Evolutionary conservation across 1,140 invertebrate species (phyloP), one percentile per base, ranked within the genome.

Genomic region (Mycetomoellerius zeteki): DNA sequence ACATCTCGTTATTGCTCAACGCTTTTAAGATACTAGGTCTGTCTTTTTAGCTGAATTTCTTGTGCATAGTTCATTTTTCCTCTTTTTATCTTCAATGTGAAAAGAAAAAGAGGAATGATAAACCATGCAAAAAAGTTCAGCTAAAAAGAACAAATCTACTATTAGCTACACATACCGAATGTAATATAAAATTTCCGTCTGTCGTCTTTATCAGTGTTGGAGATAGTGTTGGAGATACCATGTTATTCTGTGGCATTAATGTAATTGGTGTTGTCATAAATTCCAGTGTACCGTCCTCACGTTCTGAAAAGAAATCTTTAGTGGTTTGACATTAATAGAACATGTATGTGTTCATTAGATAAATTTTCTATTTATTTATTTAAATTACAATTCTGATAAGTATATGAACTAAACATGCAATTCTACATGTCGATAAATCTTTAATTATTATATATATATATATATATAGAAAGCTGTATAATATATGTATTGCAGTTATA

Each of bases 201-300:
- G 85, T 37, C 69, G 82, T 67, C 62, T 92, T 92, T 6, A 90
- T 60, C 0, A 87, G 19, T 52, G 91, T 62, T 0, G 86, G 27
- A 0, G 87, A 30, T 0, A 88, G 33, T 52, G 91, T 62, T 0
- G 86, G 33, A 0, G 87, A 30, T 1, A 88, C 30, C 21, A 78
- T 30, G 52, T 86, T 89, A 54, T 75, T 92, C 52, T 90, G 92
- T 19, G 89, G 91, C 12, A 93, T 81, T 58, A 92, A 77, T 21
- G 90, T 69, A 2, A 94, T 78, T 24, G 94, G 93, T 7, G 92
- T 67, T 19, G 92, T 43, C 67, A 93, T 73, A 6, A 94, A 90
- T 88, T 94, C 92, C 21, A 94, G 72, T 4, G 76, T 86, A 37
- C 91, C 93, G 33, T 94, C 91, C 2, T 92, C 91, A n/a, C 80